A percentile compares a stretch with the other conserved stretches of the same genome.
These are phyloP conservation scores for Picus viridis DNA, from an alignment of 2,797 vertebrate species.

Conservation along the genomic window DNA sequence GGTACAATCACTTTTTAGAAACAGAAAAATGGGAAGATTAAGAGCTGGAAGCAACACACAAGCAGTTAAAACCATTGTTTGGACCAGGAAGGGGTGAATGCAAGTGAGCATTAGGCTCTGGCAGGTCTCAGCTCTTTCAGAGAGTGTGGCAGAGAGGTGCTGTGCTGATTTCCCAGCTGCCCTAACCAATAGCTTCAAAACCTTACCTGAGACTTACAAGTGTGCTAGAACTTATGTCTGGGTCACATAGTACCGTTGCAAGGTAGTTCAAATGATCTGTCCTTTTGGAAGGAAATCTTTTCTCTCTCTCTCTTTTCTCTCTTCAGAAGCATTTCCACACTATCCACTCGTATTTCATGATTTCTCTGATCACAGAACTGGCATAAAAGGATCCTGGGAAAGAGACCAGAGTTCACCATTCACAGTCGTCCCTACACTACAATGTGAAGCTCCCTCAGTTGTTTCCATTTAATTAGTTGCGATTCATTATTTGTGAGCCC, in stretches of 20 bases:
- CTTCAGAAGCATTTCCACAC: not conserved
- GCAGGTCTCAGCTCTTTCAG: not conserved
- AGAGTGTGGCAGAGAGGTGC: not conserved
- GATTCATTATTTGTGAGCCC: not conserved
- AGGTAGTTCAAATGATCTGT: not conserved
- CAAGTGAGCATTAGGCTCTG: not conserved
- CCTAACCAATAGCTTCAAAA: not conserved
- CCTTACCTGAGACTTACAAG: not conserved
- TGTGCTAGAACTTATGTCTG: not conserved
- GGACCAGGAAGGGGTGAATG: not conserved
- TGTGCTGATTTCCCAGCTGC: not conserved
- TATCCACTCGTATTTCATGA: not conserved
- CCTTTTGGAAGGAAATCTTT: not conserved
- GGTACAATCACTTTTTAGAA: not conserved
- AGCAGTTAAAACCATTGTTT: not conserved
- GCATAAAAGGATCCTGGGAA: not conserved
- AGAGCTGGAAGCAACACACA: not conserved
- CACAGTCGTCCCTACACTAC: not conserved
- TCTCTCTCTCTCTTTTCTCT: accelerated
- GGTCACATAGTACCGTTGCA: not conserved
- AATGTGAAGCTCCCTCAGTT: not conserved
- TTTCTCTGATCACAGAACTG: not conserved
- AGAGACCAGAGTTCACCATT: not conserved
- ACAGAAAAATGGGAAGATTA: not conserved
- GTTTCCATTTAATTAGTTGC: not conserved